Conservation (phyloP, 2,797 vertebrate species). For the Lagorchestes hirsutus region DNA sequence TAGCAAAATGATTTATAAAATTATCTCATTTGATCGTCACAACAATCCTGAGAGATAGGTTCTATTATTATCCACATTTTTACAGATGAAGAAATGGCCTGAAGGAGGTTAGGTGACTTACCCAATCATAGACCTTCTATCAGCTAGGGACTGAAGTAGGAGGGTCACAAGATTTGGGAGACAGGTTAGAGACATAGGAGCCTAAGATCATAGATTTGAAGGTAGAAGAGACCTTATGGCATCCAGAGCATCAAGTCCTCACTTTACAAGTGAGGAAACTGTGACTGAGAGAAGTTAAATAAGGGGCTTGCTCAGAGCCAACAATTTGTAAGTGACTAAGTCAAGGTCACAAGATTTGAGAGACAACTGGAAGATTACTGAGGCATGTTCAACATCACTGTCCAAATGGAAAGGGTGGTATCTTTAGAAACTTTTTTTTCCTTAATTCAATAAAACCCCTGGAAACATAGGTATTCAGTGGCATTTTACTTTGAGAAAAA, state of each 20-base stretch:
- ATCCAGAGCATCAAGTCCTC: not conserved
- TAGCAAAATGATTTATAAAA: not conserved
- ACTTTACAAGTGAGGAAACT: not conserved
- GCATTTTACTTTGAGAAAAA: constrained; percentile 34
- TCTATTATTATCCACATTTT: not conserved
- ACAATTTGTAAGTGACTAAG: constrained; percentile 21
- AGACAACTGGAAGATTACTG: not conserved
- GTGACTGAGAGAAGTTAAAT: not conserved
- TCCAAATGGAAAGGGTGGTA: not conserved
- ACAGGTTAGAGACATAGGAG: not conserved
- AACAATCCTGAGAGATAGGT: not conserved
- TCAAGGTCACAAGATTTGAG: constrained; percentile 24
- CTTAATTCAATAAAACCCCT: constrained; percentile 34
- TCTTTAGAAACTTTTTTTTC: constrained; percentile 28
- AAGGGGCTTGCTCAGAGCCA: not conserved
- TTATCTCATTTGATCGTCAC: not conserved
- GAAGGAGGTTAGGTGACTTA: not conserved
- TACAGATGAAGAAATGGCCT: not conserved
- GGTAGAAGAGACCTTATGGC: not conserved
- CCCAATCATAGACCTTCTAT: not conserved
- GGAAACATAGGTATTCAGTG: constrained; percentile 18
- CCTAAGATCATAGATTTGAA: not conserved
- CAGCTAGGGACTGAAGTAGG: constrained; percentile 28
- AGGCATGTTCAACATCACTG: not conserved
- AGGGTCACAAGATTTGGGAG: constrained; percentile 1